Percentiles rank a stretch among this genome's conserved stretches.
Evolutionary conservation across 2,113 vertebrate genomes (phyloP).

Genomic region (Stictonetta naevosa): DNA sequence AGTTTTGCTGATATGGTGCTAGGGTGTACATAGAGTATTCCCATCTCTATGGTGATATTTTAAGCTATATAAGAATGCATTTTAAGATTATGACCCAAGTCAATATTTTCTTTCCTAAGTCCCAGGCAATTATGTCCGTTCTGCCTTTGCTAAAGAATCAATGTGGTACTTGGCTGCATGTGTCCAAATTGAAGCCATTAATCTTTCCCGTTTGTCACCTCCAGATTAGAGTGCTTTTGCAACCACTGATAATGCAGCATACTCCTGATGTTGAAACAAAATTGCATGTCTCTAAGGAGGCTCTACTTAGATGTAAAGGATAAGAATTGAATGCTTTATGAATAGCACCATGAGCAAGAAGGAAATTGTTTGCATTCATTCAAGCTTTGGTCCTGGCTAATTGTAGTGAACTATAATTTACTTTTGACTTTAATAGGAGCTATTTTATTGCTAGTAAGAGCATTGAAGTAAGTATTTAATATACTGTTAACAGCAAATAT

Average conservation of each 20-base stretch:
- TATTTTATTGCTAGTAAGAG: background rate
- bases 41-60: background rate
- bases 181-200: conserved; percentile 28
- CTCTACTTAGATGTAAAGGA: background rate
- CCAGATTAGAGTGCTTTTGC: conserved; percentile 23
- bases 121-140: background rate
- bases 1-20: background rate
- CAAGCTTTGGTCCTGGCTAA: background rate
- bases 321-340: background rate
- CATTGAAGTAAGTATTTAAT: background rate
- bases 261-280: conserved; percentile 10
- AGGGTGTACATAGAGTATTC: background rate
- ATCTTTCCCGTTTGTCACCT: conserved; percentile 31
- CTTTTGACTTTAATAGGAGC: background rate
- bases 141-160: conserved; percentile 11
- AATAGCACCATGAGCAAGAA: background rate
- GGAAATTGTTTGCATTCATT: background rate
- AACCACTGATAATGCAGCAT: background rate
- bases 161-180: background rate
- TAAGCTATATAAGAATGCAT: background rate
- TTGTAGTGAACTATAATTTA: background rate
- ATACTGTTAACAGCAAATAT: background rate
- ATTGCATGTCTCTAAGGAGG: background rate
- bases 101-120: conserved; percentile 3
- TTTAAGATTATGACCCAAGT: background rate